Evolutionary conservation across 2,888 invertebrate species (phyloP).

Genomic region (Neoitamus cyanurus): DNA sequence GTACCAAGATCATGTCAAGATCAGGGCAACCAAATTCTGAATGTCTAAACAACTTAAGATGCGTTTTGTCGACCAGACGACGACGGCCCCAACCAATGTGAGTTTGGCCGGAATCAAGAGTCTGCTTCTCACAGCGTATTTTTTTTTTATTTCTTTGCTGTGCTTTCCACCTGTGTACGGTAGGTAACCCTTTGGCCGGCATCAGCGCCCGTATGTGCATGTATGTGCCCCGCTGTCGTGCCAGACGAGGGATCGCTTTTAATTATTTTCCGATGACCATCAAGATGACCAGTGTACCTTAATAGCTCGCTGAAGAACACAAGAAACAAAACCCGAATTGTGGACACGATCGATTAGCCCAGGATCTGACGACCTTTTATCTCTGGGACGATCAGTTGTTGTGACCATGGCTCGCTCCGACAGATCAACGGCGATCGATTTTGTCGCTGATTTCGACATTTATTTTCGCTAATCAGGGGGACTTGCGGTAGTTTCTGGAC

Average conservation of each 20-base stretch:
- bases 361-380: slow-evolving; percentile 21
- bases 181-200: background rate
- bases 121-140: slow-evolving; percentile 23
- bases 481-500: background rate
- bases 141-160: background rate
- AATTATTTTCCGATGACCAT: slow-evolving; percentile 30
- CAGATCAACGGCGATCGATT: slow-evolving; percentile 21
- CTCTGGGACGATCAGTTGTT: slow-evolving; percentile 26
- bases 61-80: slow-evolving; percentile 45
- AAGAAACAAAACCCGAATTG: slow-evolving; percentile 30
- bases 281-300: slow-evolving; percentile 34
- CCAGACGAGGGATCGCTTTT: slow-evolving; percentile 34
- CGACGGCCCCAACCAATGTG: slow-evolving; percentile 13
- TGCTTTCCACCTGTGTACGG: slow-evolving; percentile 4
- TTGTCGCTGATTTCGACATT: slow-evolving; percentile 9
- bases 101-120: background rate
- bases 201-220: background rate
- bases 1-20: slow-evolving; percentile 46
- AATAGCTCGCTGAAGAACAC: slow-evolving; percentile 14
- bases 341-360: slow-evolving; percentile 41
- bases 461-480: slow-evolving; percentile 1
- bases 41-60: slow-evolving; percentile 48
- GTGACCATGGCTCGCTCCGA: background rate
- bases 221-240: background rate
- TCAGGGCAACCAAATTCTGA: slow-evolving; percentile 46